Conservation (phyloP, 2,888 invertebrate genomes). For the Thera obeliscata region DNA sequence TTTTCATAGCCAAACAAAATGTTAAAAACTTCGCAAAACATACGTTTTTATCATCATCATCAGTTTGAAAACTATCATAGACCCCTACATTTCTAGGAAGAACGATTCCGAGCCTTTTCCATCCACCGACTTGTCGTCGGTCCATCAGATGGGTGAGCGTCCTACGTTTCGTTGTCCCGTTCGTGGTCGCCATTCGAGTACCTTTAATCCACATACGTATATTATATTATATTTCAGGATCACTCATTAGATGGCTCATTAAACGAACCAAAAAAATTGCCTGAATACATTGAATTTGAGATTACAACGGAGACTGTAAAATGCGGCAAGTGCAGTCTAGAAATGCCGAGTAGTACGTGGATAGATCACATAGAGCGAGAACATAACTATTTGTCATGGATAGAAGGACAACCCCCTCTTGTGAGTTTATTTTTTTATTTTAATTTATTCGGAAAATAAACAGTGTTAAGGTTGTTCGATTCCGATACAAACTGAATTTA, state of each 20-base stretch:
- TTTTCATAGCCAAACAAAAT: neutral
- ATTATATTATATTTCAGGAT: constrained; percentile 48
- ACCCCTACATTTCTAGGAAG: too few relatives aligned
- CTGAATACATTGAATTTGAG: constrained; percentile 17
- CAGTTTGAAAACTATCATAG: too few relatives aligned
- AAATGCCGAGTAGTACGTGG: constrained; percentile 69
- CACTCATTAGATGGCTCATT: constrained; percentile 11
- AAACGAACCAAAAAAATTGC: constrained; percentile 4
- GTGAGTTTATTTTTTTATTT: constrained; percentile 62
- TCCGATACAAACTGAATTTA: too few relatives aligned
- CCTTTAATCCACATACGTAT: neutral
- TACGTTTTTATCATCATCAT: too few relatives aligned
- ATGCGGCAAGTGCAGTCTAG: constrained; percentile 69
- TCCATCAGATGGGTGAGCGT: too few relatives aligned
- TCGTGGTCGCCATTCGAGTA: too few relatives aligned
- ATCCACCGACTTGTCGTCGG: too few relatives aligned
- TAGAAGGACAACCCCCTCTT: constrained; percentile 74
- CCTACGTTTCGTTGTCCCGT: too few relatives aligned
- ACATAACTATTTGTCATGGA: constrained; percentile 86
- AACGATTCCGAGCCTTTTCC: too few relatives aligned
- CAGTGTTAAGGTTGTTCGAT: too few relatives aligned
- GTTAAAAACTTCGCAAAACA: neutral
- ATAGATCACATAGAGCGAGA: constrained; percentile 72
- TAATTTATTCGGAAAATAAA: too few relatives aligned
- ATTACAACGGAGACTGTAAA: constrained; percentile 34